Conservation (phyloP, 2,113 vertebrate species). For the Lepus timidus region DNA sequence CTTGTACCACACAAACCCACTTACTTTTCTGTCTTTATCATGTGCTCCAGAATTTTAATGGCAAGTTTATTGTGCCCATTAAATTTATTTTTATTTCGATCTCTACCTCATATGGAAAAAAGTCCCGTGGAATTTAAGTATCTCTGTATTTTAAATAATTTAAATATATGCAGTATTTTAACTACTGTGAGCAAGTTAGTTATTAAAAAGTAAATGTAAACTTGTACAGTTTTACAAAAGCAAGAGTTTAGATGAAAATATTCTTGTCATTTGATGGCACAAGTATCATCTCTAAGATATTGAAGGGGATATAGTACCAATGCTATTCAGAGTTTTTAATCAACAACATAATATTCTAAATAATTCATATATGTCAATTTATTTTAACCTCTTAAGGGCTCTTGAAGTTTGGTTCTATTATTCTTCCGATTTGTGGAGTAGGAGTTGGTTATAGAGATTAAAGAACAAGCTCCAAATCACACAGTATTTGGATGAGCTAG, state of each 20-base stretch:
- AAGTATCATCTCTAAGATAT: background rate
- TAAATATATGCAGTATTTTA: background rate
- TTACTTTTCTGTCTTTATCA: background rate
- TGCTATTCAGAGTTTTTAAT: background rate
- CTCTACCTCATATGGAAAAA: background rate
- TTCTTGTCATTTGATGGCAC: background rate
- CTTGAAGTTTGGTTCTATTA: background rate
- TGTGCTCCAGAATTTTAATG: background rate
- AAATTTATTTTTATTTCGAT: background rate
- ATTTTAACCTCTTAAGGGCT: constrained; percentile 23
- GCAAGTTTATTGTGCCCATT: background rate
- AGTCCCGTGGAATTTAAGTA: constrained; percentile 28
- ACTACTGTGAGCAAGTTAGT: background rate
- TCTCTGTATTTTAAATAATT: background rate
- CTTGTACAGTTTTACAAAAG: background rate
- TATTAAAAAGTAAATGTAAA: constrained; percentile 10
- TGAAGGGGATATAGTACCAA: background rate
- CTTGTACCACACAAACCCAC: background rate
- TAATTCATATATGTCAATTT: background rate
- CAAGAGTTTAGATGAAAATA: background rate
- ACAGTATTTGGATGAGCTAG: background rate
- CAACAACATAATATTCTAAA: background rate
- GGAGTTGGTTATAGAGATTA: background rate
- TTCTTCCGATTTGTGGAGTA: background rate
- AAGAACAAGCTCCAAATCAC: background rate